A percentile compares a stretch with the other conserved stretches of the same genome.
These are phyloP conservation scores for Artemia franciscana DNA, from an alignment of 1,140 invertebrate genomes.

Conservation along the genomic window DNA sequence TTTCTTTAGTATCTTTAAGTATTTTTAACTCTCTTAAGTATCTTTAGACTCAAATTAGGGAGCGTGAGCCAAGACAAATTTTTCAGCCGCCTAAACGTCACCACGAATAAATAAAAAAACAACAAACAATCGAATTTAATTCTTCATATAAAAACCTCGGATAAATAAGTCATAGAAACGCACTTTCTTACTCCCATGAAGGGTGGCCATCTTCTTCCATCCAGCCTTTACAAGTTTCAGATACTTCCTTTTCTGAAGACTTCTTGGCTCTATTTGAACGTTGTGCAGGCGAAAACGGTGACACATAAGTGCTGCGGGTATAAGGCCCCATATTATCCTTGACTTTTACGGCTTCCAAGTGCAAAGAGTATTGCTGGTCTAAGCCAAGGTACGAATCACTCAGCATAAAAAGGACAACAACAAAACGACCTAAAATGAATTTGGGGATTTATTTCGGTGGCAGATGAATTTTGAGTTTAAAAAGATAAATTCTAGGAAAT, in stretches of 20 bases:
- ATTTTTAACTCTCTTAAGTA: too few relatives aligned
- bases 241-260: neutral
- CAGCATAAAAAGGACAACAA: conserved; percentile 62
- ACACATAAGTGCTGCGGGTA: neutral
- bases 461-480: too few relatives aligned
- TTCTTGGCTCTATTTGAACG: neutral
- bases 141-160: too few relatives aligned
- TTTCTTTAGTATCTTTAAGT: too few relatives aligned
- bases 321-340: neutral
- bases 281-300: neutral
- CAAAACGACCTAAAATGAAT: conserved; percentile 34
- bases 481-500: too few relatives aligned
- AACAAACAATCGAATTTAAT: too few relatives aligned
- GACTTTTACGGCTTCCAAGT: conserved; percentile 12
- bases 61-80: too few relatives aligned
- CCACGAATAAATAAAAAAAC: too few relatives aligned
- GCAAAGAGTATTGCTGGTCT: conserved; percentile 67
- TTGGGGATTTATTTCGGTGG: neutral
- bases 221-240: neutral
- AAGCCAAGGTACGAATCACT: conserved; percentile 84
- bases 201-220: neutral
- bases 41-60: too few relatives aligned
- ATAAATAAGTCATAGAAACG: too few relatives aligned
- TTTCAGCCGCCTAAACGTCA: too few relatives aligned
- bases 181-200: neutral